phyloP scores from a whole-genome alignment of 2,888 invertebrate species.

The Morinoia aosen region DNA sequence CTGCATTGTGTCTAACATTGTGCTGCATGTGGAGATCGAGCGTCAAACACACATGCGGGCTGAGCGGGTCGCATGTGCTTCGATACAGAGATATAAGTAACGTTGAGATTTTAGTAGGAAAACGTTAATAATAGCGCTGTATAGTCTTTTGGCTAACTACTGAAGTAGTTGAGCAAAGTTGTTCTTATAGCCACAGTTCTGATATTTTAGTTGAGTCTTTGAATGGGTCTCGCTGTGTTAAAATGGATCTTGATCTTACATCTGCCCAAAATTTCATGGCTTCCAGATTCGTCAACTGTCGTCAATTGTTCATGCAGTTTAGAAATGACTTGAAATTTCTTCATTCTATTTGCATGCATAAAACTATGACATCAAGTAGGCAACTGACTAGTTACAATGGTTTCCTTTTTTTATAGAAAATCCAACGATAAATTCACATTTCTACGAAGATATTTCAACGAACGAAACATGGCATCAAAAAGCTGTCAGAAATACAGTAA shows the following conservation, averaged over 20 bases:
- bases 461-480: background rate
- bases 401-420: background rate
- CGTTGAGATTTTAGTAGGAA: background rate
- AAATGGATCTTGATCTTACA: background rate
- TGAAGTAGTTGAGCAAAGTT: background rate
- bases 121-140: background rate
- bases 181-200: background rate
- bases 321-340: too few relatives aligned
- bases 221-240: background rate
- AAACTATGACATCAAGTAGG: background rate
- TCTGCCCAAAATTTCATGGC: background rate
- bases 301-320: too few relatives aligned
- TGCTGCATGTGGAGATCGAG: background rate
- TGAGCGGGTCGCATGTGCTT: background rate
- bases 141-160: background rate
- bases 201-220: background rate
- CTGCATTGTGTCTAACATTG: background rate
- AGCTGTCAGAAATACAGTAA: background rate
- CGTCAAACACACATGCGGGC: background rate
- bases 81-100: background rate
- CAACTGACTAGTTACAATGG: background rate
- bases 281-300: background rate
- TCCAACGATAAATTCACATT: background rate
- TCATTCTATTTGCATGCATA: too few relatives aligned
- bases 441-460: background rate